These are phyloP conservation scores for Stegostoma tigrinum DNA, from an alignment of 2,113 vertebrate species.

Conservation along the genomic window DNA sequence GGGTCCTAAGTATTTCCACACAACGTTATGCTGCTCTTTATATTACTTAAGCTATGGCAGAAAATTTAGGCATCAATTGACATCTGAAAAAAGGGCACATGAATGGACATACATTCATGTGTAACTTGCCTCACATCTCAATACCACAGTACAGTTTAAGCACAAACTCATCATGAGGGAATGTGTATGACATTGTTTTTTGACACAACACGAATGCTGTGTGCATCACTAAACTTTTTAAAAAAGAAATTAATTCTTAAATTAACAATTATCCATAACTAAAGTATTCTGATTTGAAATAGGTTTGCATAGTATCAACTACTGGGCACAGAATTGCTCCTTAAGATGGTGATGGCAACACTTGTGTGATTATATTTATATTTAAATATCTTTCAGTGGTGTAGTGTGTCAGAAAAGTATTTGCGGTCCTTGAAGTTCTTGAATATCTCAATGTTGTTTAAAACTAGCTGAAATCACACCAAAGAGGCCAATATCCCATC, in stretches of 20 bases:
- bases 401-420: not conserved
- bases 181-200: not conserved
- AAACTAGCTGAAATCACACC: no score
- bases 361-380: not conserved
- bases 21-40: not conserved
- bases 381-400: constrained; percentile 4
- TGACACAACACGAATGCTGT: not conserved
- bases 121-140: not conserved
- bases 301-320: not conserved
- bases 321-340: not conserved
- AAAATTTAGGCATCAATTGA: not conserved
- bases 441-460: not conserved
- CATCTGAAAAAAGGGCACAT: not conserved
- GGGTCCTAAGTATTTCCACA: not conserved
- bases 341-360: not conserved
- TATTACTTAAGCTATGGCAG: not conserved
- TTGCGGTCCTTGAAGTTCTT: not conserved
- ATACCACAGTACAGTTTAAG: not conserved
- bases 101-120: not conserved
- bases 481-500: no score
- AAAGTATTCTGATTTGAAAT: not conserved
- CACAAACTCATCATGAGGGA: not conserved
- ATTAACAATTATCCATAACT: not conserved
- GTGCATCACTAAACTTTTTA: not conserved
- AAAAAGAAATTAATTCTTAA: not conserved